Evolutionary conservation across 2,888 invertebrate species (phyloP).

Genomic region (Cheilosia vernalis): DNA sequence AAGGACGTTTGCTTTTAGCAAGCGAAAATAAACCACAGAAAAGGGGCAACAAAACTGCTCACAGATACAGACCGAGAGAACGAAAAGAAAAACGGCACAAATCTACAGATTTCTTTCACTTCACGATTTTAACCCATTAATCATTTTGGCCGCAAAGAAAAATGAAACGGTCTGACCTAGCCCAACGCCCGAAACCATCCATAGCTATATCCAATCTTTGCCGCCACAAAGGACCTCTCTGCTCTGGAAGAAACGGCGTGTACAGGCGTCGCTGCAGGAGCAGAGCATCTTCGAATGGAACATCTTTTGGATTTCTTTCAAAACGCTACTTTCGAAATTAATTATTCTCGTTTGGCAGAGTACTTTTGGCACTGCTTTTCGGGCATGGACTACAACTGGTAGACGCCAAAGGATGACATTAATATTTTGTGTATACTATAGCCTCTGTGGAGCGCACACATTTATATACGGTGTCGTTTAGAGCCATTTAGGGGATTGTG

Average conservation of each 20-base stretch:
- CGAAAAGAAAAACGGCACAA: slow-evolving; percentile 23
- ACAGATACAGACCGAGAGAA: slow-evolving; percentile 4
- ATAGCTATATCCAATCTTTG: slow-evolving; percentile 18
- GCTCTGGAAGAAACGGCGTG: neutral
- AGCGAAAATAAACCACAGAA: slow-evolving; percentile 16
- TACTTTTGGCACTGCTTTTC: slow-evolving; percentile 43
- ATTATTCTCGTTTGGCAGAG: slow-evolving; percentile 50
- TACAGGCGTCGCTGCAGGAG: neutral
- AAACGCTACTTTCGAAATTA: slow-evolving; percentile 46
- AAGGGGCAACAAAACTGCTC: slow-evolving; percentile 23
- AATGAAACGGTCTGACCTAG: slow-evolving; percentile 43
- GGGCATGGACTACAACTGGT: slow-evolving; percentile 3
- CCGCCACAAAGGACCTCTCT: slow-evolving; percentile 31
- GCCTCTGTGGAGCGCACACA: neutral
- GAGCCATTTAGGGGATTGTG: slow-evolving; percentile 21
- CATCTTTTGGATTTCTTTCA: slow-evolving; percentile 51
- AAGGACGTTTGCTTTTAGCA: slow-evolving; percentile 28
- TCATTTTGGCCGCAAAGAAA: slow-evolving; percentile 54
- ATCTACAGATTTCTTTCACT: slow-evolving; percentile 52
- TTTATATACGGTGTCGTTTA: neutral
- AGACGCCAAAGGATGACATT: slow-evolving; percentile 39
- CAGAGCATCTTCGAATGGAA: slow-evolving; percentile 18
- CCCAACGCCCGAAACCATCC: slow-evolving; percentile 23
- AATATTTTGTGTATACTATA: slow-evolving; percentile 27
- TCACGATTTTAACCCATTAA: slow-evolving; percentile 60